Percentiles rank a stretch among this genome's conserved stretches.
Conservation (phyloP, 2,797 vertebrate genomes). For the Malacoctenus gilli region DNA sequence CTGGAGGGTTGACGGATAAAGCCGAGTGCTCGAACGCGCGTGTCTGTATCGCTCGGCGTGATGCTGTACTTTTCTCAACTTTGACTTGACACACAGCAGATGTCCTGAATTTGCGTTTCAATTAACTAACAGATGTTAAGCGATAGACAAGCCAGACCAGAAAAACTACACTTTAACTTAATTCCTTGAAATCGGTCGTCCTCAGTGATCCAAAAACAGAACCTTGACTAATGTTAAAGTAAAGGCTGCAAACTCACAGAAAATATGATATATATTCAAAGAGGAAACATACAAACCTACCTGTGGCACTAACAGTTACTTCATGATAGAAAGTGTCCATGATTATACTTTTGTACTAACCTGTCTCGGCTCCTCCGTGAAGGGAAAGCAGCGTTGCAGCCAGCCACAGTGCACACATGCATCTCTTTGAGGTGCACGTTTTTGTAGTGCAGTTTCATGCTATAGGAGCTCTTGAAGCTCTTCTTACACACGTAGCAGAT, state of each 20-base stretch:
- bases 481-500: constrained; percentile 99
- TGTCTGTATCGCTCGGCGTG: constrained; percentile 57
- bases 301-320: constrained; percentile 35
- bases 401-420: constrained; percentile 98
- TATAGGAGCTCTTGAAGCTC: constrained; percentile 99
- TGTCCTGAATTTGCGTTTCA: constrained; percentile 62
- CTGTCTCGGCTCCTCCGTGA: constrained; percentile 99
- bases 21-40: constrained; percentile 29
- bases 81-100: constrained; percentile 74
- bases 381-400: constrained; percentile 98
- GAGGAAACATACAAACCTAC: too few relatives aligned
- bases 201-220: constrained; percentile 7
- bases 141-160: constrained; percentile 43
- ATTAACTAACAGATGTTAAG: constrained; percentile 66
- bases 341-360: constrained; percentile 81
- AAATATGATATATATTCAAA: too few relatives aligned
- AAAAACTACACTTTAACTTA: constrained; percentile 23
- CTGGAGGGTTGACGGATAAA: constrained; percentile 50
- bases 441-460: constrained; percentile 99
- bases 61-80: constrained; percentile 62
- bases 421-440: constrained; percentile 99
- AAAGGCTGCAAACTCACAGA: too few relatives aligned
- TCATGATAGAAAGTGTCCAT: constrained; percentile 18
- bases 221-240: too few relatives aligned
- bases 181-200: constrained; percentile 6